phyloP scores from a whole-genome alignment of 2,888 invertebrate genomes.

The Torymus texanus region DNA sequence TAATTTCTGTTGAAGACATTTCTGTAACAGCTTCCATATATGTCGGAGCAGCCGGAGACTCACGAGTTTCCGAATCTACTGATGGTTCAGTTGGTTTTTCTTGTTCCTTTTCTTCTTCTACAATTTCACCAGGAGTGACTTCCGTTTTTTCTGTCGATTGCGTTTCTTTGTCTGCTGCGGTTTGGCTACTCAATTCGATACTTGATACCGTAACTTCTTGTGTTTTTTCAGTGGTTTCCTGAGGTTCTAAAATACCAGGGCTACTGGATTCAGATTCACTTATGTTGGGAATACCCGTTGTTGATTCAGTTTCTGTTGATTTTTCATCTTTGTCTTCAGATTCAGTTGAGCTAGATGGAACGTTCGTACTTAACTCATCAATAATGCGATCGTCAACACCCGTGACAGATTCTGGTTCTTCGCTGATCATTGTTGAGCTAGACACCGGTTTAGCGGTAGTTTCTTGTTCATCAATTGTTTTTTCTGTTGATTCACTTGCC shows the following conservation, averaged over 20 bases:
- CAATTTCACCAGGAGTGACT: constrained; percentile 37
- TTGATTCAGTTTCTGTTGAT: not conserved
- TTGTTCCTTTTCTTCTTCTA: constrained; percentile 50
- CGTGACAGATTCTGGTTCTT: constrained; percentile 23
- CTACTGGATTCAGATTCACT: constrained; percentile 24
- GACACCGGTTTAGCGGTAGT: constrained; percentile 50
- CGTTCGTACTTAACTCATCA: not conserved
- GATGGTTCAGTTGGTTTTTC: constrained; percentile 52
- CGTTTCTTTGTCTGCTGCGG: constrained; percentile 52
- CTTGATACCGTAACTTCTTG: constrained; percentile 48
- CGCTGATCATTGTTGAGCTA: constrained; percentile 18
- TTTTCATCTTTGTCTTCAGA: constrained; percentile 37
- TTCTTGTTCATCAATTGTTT: constrained; percentile 56
- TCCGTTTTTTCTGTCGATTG: constrained; percentile 56
- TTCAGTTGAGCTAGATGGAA: constrained; percentile 3
- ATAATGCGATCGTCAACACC: not conserved
- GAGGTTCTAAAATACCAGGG: constrained; percentile 35
- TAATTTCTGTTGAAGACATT: constrained; percentile 38
- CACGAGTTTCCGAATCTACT: constrained; percentile 13
- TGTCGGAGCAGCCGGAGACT: constrained; percentile 29
- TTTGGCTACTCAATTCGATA: constrained; percentile 18
- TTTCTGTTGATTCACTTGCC: constrained; percentile 56
- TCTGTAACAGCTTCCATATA: constrained; percentile 11
- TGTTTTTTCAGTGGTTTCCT: constrained; percentile 50
- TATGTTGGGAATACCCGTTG: not conserved